Evolutionary conservation across 2,113 vertebrate species (phyloP), one percentile per base, ranked within the genome.

Genomic region (Ellobius talpinus): DNA sequence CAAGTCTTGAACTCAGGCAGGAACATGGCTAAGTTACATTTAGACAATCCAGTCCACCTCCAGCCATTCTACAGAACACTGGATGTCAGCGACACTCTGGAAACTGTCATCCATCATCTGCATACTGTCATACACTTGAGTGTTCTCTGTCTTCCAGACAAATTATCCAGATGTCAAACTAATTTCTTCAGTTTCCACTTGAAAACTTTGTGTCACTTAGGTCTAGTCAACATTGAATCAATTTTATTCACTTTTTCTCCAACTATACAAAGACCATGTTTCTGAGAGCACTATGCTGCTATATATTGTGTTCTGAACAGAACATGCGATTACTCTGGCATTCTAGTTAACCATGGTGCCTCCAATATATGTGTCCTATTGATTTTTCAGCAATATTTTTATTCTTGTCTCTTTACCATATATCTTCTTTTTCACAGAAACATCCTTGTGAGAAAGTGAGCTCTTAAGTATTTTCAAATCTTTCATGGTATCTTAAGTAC

Each of bases 111-210:
- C 55, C 52, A 76, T 93, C 93, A 96, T 70, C 36, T 42, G 26
- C 33, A 31, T 87, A 26, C 73, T 93, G 90, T 24, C 17, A 24
- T 39, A 82, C 76, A 91, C 58, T 63, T 70, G 76, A 90, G 77
- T 89, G 55, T 97, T 77, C 45, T 77, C 72, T 97, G 91, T 95
- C 96, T 97, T 24, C 73, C 0, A 97, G 94, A 96, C 73, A 97
- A 97, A 96, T 95, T 92, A 96, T 92, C 61, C 85, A 97, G 86
- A 91, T 89, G 76, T 74, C 77, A 89, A 95, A 89, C 74, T 93
- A 92, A 91, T 89, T 95, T 97, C 65, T 95, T 94, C 33, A 65
- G 63, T 97, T 97, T 96, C 77, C 47, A 96, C 73, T 73, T 95
- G 86, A 95, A 95, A 92, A 73, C 79, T 89, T 78, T 84, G 86